Evolutionary conservation across 2,797 vertebrate genomes (phyloP), one percentile per base, ranked within the genome.

Genomic region (Labeo calbasu): DNA sequence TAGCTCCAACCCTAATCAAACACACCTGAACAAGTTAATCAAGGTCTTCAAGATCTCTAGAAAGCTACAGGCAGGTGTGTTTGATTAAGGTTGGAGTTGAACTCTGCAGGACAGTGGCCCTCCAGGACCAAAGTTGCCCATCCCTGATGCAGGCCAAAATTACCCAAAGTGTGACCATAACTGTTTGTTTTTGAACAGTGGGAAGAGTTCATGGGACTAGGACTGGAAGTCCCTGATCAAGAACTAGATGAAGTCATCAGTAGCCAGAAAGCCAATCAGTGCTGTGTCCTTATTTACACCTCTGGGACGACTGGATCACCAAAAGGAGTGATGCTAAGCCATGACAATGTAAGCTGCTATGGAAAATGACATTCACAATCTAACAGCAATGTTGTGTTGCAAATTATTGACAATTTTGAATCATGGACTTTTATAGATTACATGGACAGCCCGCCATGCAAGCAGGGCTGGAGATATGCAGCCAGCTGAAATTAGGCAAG

Each of bases 301-400:
- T 97, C 97, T 0, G 97, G 96, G 84, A 98, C 96, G 50, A 97
- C 97, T 0, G 97, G 96, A 79, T 91, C 85, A 71, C 96, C 97
- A 0, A 97, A 98, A 91, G 97, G 96, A 84, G 96, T 96, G 78
- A 97, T 97, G 96, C 92, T 97, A 89, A 98, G 96, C 82, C 97
- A 98, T 43, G 97, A 97, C 90, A 97, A 97, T 14, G 97, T 97
- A 94, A 57, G 84, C 81, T 23, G 17, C 17, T 0, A 51, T 23
- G 13, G 21, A 59, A 59, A 59, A 43, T 46, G 0, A 12, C 19
- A 28, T 51, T 66, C 21, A 66, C 57, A 59, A 8, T 25, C 61
- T 14, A 55, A 17, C 17, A 11, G 14, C 32, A 70, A 75, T 43
- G 46, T 21, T 51, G 6, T 81, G 9, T 25, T 83, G n/a, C 71